Base-by-base conservation (phyloP, 2,888 invertebrate genomes). In the Nemapogon koenigi region DNA sequence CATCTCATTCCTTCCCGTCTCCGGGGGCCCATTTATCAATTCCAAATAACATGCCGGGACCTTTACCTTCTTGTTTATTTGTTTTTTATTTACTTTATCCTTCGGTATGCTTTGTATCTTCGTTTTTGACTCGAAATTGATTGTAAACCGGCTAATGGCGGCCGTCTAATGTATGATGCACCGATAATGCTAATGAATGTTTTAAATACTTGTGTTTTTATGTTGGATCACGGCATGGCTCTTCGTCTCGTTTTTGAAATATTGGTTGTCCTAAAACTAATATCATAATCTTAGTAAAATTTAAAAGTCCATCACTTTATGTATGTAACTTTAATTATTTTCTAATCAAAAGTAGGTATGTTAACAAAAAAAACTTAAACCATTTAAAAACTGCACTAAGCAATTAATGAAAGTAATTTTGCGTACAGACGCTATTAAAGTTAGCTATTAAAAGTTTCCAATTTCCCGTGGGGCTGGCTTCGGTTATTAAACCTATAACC, bases 1-100 rank as follows among this genome's bases (percentile, higher is more conserved):
- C 49, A 51, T 71, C 63, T 56, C 53, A 43, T 48, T 75, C 64
- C 38, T 56, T 49, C 71, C 56, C 72, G 57, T 65, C 73, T 71
- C 60, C 58, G 68, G 66, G 65, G 68, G 62, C 70, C 41, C 68
- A 78, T 78, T 78, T 78, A 78, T 78, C 78, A 76, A 78, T 72
- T 69, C 78, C 69, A 75, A 78, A 76, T 76, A 78, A 75, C 76
- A 73, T 75, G 66, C 67, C 70, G 68, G 69, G 70, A 57, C 62
- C 66, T 68, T 75, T 73, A 69, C 65, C 33, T 59, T 58, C 64
- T 51, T 65, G 66, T 72, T 70, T 75, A 58, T 75, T 75, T 73
- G 56, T 73, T 73, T 73, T 76, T 73, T 76, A 68, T 71, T 75
- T 70, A 69, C 65, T 56, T 71, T 71, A 70, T 70, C 64, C 65